These are phyloP conservation scores for Myiothlypis chrysogaster DNA, from an alignment of 2,797 vertebrate species.

Conservation along the genomic window DNA sequence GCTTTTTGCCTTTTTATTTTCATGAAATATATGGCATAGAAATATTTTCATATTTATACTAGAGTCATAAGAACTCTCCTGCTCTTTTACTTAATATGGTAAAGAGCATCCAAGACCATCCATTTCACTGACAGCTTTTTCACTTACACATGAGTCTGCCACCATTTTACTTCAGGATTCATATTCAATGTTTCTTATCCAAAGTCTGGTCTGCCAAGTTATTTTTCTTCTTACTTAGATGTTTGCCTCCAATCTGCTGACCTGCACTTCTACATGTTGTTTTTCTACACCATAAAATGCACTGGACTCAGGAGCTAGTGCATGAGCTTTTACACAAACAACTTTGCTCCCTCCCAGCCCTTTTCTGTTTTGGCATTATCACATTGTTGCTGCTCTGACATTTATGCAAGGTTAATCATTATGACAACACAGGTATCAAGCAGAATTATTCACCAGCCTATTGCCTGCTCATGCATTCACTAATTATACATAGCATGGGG, in stretches of 20 bases:
- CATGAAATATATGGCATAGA: background rate
- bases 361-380: background rate
- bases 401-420: background rate
- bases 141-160: background rate
- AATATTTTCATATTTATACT: background rate
- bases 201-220: background rate
- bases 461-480: background rate
- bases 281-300: background rate
- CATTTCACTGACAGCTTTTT: background rate
- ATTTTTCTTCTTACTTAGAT: background rate
- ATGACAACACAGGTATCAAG: background rate
- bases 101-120: background rate
- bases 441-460: background rate
- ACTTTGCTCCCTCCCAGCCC: background rate
- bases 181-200: background rate
- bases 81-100: background rate
- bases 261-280: background rate
- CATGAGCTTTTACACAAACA: background rate
- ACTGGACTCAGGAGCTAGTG: background rate
- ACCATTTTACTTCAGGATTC: background rate
- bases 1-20: background rate
- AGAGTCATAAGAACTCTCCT: background rate
- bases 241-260: background rate
- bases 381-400: background rate
- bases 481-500: background rate